Evolutionary conservation across 2,888 invertebrate genomes (phyloP).

Genomic region (Cotesia congregata): DNA sequence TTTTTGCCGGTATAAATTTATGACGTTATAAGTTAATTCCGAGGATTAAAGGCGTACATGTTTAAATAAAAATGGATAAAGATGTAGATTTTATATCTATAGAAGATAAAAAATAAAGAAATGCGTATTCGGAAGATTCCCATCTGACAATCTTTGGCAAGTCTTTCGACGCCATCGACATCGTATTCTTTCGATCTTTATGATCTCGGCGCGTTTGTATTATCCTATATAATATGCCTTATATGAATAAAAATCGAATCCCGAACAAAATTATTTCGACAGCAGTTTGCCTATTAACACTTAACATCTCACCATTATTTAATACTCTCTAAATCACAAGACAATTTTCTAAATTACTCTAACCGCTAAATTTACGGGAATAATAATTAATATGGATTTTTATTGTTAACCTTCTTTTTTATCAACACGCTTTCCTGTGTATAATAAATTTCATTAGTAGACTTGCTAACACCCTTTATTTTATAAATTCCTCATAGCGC

Average conservation of each 20-base stretch:
- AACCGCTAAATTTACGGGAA: conserved; percentile 20
- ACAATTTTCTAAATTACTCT: conserved; percentile 13
- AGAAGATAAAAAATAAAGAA: conserved; percentile 1
- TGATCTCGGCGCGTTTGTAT: conserved; percentile 33
- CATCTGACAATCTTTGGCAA: conserved; percentile 8
- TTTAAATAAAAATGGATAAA: background rate
- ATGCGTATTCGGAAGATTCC: conserved; percentile 5
- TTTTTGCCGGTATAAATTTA: background rate
- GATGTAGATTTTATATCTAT: conserved; percentile 2
- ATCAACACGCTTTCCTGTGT: background rate
- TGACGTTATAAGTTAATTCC: background rate
- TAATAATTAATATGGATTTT: conserved; percentile 3
- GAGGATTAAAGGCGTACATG: background rate
- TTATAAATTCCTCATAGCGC: conserved; percentile 5
- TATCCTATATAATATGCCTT: background rate
- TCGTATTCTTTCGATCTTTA: conserved; percentile 44
- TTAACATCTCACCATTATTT: conserved; percentile 21
- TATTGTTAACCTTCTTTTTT: background rate
- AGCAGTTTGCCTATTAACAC: conserved; percentile 29
- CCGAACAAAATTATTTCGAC: conserved; percentile 33
- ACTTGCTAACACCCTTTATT: conserved; percentile 17
- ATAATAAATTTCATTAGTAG: conserved; percentile 11
- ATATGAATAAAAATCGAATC: conserved; percentile 40
- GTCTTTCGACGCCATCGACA: conserved; percentile 45
- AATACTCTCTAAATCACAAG: conserved; percentile 6